Percentiles rank a stretch among this genome's conserved stretches.
These are phyloP conservation scores for Drosophila atripex DNA, from an alignment of 2,888 invertebrate species.

Conservation along the genomic window DNA sequence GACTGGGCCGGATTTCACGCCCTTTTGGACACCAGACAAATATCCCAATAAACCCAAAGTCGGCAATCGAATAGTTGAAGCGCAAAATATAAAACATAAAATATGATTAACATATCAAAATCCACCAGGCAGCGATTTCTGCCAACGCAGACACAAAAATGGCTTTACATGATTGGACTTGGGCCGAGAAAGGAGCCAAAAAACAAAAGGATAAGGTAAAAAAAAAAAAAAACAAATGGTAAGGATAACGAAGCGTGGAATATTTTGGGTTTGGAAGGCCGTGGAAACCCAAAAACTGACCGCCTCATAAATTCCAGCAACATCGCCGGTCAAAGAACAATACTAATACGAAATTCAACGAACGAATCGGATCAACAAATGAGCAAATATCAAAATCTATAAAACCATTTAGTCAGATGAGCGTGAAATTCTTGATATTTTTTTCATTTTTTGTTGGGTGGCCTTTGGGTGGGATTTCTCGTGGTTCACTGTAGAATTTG, in stretches of 20 bases:
- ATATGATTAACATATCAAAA: slow-evolving; percentile 74
- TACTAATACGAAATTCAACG: slow-evolving; percentile 58
- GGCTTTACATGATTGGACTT: slow-evolving; percentile 68
- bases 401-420: slow-evolving; percentile 77
- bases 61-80: slow-evolving; percentile 64
- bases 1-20: slow-evolving; percentile 42
- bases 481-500: slow-evolving; percentile 53
- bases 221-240: slow-evolving; percentile 24
- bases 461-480: slow-evolving; percentile 27
- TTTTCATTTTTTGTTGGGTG: slow-evolving; percentile 13
- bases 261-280: slow-evolving; percentile 24
- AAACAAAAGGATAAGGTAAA: slow-evolving; percentile 17
- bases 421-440: slow-evolving; percentile 65
- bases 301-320: slow-evolving; percentile 75
- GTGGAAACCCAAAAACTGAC: slow-evolving; percentile 56
- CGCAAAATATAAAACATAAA: slow-evolving; percentile 74
- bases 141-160: slow-evolving; percentile 52
- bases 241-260: slow-evolving; percentile 71
- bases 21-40: slow-evolving; percentile 53
- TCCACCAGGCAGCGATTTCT: slow-evolving; percentile 42
- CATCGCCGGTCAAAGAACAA: slow-evolving; percentile 27
- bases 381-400: slow-evolving; percentile 75
- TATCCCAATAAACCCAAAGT: slow-evolving; percentile 36
- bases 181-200: slow-evolving; percentile 41
- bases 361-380: slow-evolving; percentile 59